These are phyloP conservation scores for Staurois parvus DNA, from an alignment of 2,797 vertebrate species.

Conservation along the genomic window DNA sequence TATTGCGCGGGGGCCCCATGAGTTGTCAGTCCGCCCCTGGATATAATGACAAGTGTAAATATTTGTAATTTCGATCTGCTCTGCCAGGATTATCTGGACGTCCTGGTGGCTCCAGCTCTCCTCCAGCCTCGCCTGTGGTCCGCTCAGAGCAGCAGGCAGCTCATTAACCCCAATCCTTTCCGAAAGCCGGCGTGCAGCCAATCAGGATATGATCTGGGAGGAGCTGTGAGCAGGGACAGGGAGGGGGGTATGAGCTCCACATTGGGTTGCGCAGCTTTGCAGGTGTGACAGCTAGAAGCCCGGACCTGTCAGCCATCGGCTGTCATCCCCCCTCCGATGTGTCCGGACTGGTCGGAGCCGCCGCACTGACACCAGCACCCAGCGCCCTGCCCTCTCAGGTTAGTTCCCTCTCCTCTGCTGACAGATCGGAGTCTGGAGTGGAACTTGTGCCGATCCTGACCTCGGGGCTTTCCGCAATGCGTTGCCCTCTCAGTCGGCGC, in stretches of 20 bases:
- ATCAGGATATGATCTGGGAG: conserved; percentile 29
- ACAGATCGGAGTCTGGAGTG: not conserved
- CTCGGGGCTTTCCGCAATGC: not conserved
- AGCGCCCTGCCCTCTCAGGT: conserved; percentile 5
- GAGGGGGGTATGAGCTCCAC: conserved; percentile 24
- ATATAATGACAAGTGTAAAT: too few species aligned
- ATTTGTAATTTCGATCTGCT: too few species aligned
- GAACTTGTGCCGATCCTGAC: not conserved
- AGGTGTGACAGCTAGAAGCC: conserved; percentile 50
- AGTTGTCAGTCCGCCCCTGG: too few species aligned
- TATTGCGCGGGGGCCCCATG: too few species aligned
- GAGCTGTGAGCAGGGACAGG: conserved; percentile 9
- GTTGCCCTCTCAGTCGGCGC: not conserved
- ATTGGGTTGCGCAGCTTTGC: conserved; percentile 56
- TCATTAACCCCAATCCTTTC: conserved; percentile 50
- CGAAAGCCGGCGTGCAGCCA: conserved; percentile 32
- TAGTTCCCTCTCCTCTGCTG: conserved; percentile 8
- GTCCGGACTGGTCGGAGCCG: not conserved
- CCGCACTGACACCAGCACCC: not conserved
- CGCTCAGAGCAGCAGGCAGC: conserved; percentile 3
- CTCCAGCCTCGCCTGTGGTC: too few species aligned
- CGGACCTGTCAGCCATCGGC: conserved; percentile 22
- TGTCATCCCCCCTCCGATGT: conserved; percentile 3
- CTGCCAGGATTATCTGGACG: too few species aligned
- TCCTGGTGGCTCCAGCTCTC: too few species aligned